Conservation (phyloP, 2,888 invertebrate species). For the Drosophila nr. fundita region DNA sequence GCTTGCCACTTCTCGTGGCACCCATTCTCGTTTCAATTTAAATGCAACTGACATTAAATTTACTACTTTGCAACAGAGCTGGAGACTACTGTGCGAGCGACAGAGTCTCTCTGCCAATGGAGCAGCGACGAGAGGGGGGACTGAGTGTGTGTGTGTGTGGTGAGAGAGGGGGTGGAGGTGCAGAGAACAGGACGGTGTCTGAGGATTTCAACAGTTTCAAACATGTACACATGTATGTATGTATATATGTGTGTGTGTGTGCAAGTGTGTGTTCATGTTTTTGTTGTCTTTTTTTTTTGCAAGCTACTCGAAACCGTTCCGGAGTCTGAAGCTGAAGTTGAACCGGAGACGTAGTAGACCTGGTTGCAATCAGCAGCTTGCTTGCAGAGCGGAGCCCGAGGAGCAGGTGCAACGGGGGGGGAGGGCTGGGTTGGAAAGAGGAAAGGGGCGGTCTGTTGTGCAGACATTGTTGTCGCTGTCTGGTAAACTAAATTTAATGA, state of each 20-base stretch:
- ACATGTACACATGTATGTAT: neutral
- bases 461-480: conserved; percentile 77
- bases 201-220: conserved; percentile 23
- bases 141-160: neutral
- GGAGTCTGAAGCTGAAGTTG: conserved; percentile 49
- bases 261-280: conserved; percentile 1
- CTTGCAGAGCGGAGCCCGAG: conserved; percentile 13
- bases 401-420: neutral
- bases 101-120: neutral
- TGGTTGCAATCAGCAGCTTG: conserved; percentile 25
- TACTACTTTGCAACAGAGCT: conserved; percentile 74
- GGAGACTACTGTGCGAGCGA: conserved; percentile 55
- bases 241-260: neutral
- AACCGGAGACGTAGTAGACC: conserved; percentile 16
- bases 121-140: neutral
- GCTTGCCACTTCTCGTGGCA: neutral
- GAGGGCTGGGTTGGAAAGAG: neutral
- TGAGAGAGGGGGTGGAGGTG: neutral
- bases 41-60: conserved; percentile 81
- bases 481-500: conserved; percentile 79
- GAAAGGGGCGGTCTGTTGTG: conserved; percentile 36
- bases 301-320: conserved; percentile 44
- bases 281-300: conserved; percentile 18
- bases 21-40: conserved; percentile 74
- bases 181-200: conserved; percentile 24